A percentile compares a stretch with the other conserved stretches of the same genome.
These are phyloP conservation scores for Bombus confusus DNA, from an alignment of 1,140 invertebrate species.

Conservation along the genomic window DNA sequence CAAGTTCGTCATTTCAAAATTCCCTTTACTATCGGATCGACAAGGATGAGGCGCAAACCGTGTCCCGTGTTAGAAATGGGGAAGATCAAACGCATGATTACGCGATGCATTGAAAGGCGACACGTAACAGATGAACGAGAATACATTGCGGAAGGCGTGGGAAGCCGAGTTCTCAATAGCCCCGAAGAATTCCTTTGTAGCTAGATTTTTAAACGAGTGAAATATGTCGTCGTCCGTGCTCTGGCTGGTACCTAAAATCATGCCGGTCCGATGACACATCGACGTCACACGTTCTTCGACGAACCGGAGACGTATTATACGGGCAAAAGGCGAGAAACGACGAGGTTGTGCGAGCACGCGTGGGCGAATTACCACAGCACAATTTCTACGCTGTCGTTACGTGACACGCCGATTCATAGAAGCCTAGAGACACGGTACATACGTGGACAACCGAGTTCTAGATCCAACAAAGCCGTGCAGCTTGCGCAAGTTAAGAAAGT, in stretches of 20 bases:
- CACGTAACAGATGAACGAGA: slow-evolving; percentile 20
- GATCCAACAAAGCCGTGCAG: neutral
- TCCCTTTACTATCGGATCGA: neutral
- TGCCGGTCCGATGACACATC: neutral
- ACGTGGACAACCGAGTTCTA: neutral
- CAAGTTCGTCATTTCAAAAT: neutral
- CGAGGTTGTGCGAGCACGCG: neutral
- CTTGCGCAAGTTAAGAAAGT: slow-evolving; percentile 13
- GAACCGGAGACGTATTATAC: neutral
- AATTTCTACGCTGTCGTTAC: slow-evolving; percentile 12
- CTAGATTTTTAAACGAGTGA: neutral
- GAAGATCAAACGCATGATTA: neutral
- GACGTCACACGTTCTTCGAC: slow-evolving; percentile 5
- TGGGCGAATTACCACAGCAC: slow-evolving; percentile 22
- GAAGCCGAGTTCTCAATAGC: slow-evolving; percentile 8
- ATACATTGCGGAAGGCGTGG: slow-evolving; percentile 26
- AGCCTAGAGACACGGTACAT: neutral
- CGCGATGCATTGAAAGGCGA: neutral
- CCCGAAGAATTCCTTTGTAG: slow-evolving; percentile 21
- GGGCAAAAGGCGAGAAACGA: slow-evolving; percentile 6
- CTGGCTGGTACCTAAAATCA: slow-evolving; percentile 4
- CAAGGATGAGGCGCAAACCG: neutral
- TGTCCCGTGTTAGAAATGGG: neutral
- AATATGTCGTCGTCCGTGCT: slow-evolving; percentile 1
- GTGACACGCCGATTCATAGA: neutral